Conservation (phyloP, 2,888 invertebrate genomes). For the Leptinotarsa juncta region DNA sequence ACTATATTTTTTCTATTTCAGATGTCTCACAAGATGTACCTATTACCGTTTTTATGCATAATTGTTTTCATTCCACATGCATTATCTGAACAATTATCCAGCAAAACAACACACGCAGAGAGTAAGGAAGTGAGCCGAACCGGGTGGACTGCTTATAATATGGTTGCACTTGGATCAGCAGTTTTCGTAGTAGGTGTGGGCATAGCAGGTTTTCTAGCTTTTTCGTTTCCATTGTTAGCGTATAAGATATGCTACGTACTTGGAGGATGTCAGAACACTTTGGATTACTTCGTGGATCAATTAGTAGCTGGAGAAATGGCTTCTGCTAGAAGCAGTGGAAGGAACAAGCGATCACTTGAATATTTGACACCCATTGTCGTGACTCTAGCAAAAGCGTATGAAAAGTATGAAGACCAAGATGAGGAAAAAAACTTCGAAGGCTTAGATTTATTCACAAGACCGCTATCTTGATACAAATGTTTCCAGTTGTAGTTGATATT, state of each 20-base stretch:
- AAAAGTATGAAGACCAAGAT: slow-evolving; percentile 57
- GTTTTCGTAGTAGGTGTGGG: slow-evolving; percentile 55
- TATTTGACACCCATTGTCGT: slow-evolving; percentile 60
- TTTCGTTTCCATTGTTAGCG: slow-evolving; percentile 57
- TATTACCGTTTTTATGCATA: not conserved
- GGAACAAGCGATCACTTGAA: slow-evolving; percentile 56
- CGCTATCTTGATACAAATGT: slow-evolving; percentile 56
- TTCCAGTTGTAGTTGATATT: slow-evolving; percentile 56
- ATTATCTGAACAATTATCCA: not conserved
- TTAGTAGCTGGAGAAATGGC: slow-evolving; percentile 45
- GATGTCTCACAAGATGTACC: not conserved
- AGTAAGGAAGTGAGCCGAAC: slow-evolving; percentile 20
- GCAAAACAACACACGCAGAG: slow-evolving; percentile 1
- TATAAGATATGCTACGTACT: slow-evolving; percentile 61
- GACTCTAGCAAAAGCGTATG: slow-evolving; percentile 59
- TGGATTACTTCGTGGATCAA: slow-evolving; percentile 57
- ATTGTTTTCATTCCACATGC: not conserved
- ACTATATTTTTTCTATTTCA: not conserved
- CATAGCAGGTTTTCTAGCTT: slow-evolving; percentile 50
- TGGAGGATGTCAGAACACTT: slow-evolving; percentile 58
- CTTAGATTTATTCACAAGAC: slow-evolving; percentile 57
- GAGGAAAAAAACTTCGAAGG: slow-evolving; percentile 60
- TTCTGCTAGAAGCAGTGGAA: slow-evolving; percentile 33
- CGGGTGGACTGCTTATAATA: slow-evolving; percentile 35
- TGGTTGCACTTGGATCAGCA: slow-evolving; percentile 47